A percentile compares a stretch with the other conserved stretches of the same genome.
Conservation (phyloP, 2,797 vertebrate genomes). For the Meda fulgida region DNA sequence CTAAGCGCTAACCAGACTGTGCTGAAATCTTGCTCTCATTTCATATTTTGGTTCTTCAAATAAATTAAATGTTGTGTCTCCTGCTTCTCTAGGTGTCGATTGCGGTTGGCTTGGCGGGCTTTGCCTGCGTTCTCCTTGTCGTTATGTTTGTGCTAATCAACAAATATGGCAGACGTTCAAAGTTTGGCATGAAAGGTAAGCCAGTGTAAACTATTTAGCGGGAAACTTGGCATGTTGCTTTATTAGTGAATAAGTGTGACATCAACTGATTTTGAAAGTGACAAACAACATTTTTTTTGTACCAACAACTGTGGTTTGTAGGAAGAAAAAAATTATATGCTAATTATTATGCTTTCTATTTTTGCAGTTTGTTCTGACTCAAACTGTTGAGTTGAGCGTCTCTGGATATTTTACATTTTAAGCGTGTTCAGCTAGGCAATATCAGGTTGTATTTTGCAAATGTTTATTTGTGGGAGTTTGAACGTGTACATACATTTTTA, state of each 20-base stretch:
- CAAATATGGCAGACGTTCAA: conserved; percentile 93
- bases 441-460: background rate
- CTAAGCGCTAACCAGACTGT: background rate
- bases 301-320: background rate
- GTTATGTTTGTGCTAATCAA: conserved; percentile 94
- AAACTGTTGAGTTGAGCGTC: background rate
- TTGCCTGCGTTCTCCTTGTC: conserved; percentile 89
- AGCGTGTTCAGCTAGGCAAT: background rate
- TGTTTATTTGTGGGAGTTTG: background rate
- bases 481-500: background rate
- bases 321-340: background rate
- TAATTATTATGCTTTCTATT: background rate
- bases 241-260: conserved; percentile 37
- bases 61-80: conserved; percentile 10
- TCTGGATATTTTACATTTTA: background rate
- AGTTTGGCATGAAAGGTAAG: conserved; percentile 97
- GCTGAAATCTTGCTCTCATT: background rate
- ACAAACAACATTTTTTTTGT: background rate
- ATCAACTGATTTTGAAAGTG: background rate
- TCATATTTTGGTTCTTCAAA: conserved; percentile 3
- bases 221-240: conserved; percentile 28
- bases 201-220: conserved; percentile 33
- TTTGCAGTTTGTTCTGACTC: background rate
- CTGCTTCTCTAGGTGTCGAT: conserved; percentile 85
- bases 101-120: conserved; percentile 90